A percentile compares a stretch with the other conserved stretches of the same genome.
phyloP scores from a whole-genome alignment of 2,113 vertebrate species.

The Cinclus mexicanus region DNA sequence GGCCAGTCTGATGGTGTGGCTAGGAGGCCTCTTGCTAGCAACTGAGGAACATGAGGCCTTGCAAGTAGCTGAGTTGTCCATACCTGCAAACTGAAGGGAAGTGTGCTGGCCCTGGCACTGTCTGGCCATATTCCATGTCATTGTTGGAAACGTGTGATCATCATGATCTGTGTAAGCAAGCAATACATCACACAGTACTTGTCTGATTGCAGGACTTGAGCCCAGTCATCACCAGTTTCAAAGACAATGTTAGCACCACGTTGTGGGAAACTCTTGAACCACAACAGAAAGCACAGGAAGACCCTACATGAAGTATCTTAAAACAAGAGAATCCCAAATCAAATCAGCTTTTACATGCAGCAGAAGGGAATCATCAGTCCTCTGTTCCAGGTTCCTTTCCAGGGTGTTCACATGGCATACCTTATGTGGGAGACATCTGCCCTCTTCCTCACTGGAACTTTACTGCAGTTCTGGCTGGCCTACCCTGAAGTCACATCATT shows the following conservation, averaged over 20 bases:
- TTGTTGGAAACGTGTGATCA: fast-evolving
- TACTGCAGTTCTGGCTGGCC: neutral
- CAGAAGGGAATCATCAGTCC: neutral
- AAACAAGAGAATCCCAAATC: neutral
- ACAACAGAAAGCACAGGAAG: neutral
- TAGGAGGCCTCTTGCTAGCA: neutral
- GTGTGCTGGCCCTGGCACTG: neutral
- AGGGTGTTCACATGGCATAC: neutral
- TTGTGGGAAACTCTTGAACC: neutral
- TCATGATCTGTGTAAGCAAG: neutral
- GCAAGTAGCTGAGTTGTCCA: neutral
- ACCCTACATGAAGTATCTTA: neutral
- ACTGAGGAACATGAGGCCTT: neutral
- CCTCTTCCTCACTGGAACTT: neutral
- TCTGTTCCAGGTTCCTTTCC: neutral
- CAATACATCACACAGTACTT: neutral
- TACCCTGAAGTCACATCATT: neutral
- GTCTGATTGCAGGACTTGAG: neutral
- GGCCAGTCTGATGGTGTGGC: neutral
- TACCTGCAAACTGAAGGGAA: neutral
- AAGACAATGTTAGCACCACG: neutral
- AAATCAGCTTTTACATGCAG: neutral
- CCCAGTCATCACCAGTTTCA: neutral
- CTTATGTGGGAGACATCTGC: neutral
- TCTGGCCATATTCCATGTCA: neutral